Conservation (phyloP, 2,888 invertebrate species). For the Lasius fuliginosus region DNA sequence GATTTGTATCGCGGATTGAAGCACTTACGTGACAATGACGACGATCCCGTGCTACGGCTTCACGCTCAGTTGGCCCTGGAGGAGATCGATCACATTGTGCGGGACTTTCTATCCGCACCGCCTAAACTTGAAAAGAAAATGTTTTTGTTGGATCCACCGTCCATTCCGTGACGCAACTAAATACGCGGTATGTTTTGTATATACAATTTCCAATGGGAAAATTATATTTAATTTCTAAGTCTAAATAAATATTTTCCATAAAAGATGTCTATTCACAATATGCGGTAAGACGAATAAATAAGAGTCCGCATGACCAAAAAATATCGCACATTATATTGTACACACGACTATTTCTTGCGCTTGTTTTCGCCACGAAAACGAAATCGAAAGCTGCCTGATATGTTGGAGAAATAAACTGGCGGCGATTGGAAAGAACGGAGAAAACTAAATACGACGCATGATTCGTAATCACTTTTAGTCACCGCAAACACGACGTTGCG, state of each 20-base stretch:
- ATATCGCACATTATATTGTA: background rate
- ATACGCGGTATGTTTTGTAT: slow-evolving; percentile 9
- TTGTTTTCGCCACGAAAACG: background rate
- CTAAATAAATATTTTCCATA: slow-evolving; percentile 20
- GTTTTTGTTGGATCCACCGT: slow-evolving; percentile 61
- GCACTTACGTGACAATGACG: slow-evolving; percentile 89
- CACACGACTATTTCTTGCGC: background rate
- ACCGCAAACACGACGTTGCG: background rate
- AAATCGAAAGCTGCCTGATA: background rate
- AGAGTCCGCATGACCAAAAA: background rate
- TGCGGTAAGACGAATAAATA: background rate
- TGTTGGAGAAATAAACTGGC: background rate
- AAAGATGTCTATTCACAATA: background rate
- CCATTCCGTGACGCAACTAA: background rate
- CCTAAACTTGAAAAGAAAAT: slow-evolving; percentile 89
- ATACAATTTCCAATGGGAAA: background rate
- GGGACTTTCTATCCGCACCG: slow-evolving; percentile 88
- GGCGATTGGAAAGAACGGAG: background rate
- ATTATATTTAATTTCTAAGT: background rate
- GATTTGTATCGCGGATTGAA: slow-evolving; percentile 92
- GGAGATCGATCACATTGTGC: slow-evolving; percentile 91
- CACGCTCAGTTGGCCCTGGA: slow-evolving; percentile 93
- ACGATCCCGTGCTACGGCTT: slow-evolving; percentile 90
- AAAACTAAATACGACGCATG: background rate
- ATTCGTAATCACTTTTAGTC: background rate